Base-by-base conservation (phyloP, 2,113 vertebrate species). In the Beaufortia kweichowensis region DNA sequence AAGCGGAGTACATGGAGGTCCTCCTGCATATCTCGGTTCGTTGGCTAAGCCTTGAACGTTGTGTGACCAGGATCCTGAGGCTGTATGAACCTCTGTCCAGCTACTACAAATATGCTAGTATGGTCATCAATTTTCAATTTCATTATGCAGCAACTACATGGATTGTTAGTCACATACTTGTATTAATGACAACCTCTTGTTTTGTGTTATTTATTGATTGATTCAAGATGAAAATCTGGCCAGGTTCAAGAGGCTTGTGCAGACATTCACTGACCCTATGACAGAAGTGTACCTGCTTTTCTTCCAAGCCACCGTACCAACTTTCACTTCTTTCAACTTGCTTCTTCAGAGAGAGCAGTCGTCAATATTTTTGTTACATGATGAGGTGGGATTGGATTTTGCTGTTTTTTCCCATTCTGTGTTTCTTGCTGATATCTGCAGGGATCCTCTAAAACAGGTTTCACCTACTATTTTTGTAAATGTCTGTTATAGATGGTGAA, bases 51-150 rank as follows among this genome's bases (percentile, higher is more conserved):
- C 71, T 75, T 21, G 71, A 72, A 26, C 26, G 15, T 23, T 68
- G 65, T n/a, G 65, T 69, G 17, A 71, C 48, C 68, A 15, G 68
- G 15, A 61, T 61, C 7, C 70, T 74, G 70, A 74, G 70, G 70
- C 70, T 61, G 6, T 74, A 74, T 46, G 56, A 74, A 57, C 70
- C 70, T 61, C 70, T 74, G 33, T 56, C 23, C 55, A 74, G 70
- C 70, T 11, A 57, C 55, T 57, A 4, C 23, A 26, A 57, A 57
- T 57, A 23, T 57, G 55, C 55, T 28, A 57, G 55, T 57, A 57
- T 57, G 55, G 24, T 57, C 55, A 24, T 26, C 24, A 12, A 26
- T 57, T 26, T 6, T 57, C 21, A 28, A 12, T 57, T 57, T 57
- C 55, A 57, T 57, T 57, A 57, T 26, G 8, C 56, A 59, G 24